Evolutionary conservation across 2,888 invertebrate genomes (phyloP).

Genomic region (Meandrusa payeni): DNA sequence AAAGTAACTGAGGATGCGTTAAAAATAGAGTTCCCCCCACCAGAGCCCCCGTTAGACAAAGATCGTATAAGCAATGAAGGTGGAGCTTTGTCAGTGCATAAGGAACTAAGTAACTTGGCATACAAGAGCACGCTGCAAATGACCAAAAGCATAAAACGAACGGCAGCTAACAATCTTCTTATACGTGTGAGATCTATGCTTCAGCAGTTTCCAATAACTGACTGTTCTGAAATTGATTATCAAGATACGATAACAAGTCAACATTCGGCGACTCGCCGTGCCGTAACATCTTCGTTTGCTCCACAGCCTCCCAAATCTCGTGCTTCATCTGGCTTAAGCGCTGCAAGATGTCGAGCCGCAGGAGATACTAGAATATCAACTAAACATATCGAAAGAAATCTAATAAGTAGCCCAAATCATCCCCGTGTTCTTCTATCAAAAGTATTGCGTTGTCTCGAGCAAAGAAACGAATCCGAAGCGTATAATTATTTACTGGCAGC

Average conservation of each 20-base stretch:
- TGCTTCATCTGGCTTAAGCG: constrained; percentile 40
- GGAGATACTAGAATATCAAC: constrained; percentile 53
- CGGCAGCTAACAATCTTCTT: constrained; percentile 65
- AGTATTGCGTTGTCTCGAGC: constrained; percentile 57
- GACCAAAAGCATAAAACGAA: constrained; percentile 66
- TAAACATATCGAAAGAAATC: constrained; percentile 42
- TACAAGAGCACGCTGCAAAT: constrained; percentile 54
- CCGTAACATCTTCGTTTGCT: constrained; percentile 65
- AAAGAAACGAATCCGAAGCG: constrained; percentile 46
- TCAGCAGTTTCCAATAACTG: constrained; percentile 58
- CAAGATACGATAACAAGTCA: constrained; percentile 64
- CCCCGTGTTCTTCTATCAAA: constrained; percentile 55
- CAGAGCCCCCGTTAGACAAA: constrained; percentile 51
- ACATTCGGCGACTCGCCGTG: constrained; percentile 60
- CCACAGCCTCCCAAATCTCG: constrained; percentile 54
- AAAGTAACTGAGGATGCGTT: constrained; percentile 42
- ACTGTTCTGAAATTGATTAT: constrained; percentile 54
- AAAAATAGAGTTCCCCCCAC: constrained; percentile 39
- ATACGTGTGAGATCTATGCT: constrained; percentile 59
- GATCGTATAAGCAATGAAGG: constrained; percentile 55
- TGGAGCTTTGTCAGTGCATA: constrained; percentile 66
- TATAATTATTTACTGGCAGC: constrained; percentile 48
- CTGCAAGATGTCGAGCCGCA: constrained; percentile 51
- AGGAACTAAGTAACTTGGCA: constrained; percentile 57
- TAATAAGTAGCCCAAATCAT: constrained; percentile 41